A percentile compares a stretch with the other conserved stretches of the same genome.
phyloP scores from a whole-genome alignment of 2,888 invertebrate genomes.

The Pediacus dermestoides region DNA sequence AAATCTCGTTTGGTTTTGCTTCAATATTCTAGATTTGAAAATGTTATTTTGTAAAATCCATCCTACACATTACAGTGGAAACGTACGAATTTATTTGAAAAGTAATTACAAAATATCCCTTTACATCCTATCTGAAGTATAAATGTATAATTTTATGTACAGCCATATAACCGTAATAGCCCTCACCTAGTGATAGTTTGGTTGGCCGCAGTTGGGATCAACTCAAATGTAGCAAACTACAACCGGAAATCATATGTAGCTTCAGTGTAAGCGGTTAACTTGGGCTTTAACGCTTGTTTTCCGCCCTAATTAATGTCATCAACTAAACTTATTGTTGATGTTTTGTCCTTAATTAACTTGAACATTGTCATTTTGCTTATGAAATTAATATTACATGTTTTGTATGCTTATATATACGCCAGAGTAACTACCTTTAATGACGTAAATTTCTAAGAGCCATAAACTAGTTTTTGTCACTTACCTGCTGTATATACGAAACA shows the following conservation, averaged over 20 bases:
- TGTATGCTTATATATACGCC: too few relatives aligned
- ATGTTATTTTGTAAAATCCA: too few relatives aligned
- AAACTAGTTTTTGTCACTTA: too few relatives aligned
- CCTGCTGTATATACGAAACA: too few relatives aligned
- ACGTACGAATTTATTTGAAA: too few relatives aligned
- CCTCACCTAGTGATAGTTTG: constrained; percentile 17
- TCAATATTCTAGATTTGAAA: too few relatives aligned
- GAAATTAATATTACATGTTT: constrained; percentile 7
- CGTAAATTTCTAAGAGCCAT: constrained; percentile 5
- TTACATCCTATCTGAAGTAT: too few relatives aligned
- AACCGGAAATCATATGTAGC: constrained; percentile 32
- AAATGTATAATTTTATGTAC: too few relatives aligned
- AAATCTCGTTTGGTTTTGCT: too few relatives aligned
- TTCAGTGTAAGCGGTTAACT: constrained; percentile 27
- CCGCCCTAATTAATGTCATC: constrained; percentile 34
- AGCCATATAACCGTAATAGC: constrained; percentile 10
- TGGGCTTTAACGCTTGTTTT: constrained; percentile 31
- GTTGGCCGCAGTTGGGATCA: constrained; percentile 18
- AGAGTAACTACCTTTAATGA: neutral
- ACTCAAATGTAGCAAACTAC: constrained; percentile 17
- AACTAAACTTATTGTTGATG: constrained; percentile 21
- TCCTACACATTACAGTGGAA: too few relatives aligned
- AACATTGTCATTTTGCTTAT: constrained; percentile 8
- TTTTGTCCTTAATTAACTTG: constrained; percentile 8
- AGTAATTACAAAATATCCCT: too few relatives aligned